A percentile compares a stretch with the other conserved stretches of the same genome.
Evolutionary conservation across 2,113 vertebrate genomes (phyloP).

Genomic region (Triplophysa dalaica): DNA sequence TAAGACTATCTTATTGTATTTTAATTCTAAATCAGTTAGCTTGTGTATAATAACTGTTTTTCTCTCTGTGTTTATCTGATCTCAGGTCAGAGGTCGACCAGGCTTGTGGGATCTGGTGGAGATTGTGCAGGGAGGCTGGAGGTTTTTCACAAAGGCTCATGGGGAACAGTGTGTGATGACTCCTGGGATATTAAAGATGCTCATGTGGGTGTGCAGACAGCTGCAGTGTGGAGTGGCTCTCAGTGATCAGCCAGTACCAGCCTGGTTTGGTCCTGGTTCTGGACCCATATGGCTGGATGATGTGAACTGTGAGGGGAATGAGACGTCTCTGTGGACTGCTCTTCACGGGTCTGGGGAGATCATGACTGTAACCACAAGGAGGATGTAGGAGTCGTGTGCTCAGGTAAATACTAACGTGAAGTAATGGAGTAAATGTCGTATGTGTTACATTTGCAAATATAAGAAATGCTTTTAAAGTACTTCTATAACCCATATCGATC

Average conservation of each 20-base stretch:
- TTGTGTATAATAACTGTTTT: too few relatives aligned
- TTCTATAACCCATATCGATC: background rate
- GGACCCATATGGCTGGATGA: slow-evolving; percentile 50
- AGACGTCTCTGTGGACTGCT: background rate
- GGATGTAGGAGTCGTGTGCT: background rate
- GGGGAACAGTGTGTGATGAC: slow-evolving; percentile 23
- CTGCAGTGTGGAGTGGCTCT: slow-evolving; percentile 10
- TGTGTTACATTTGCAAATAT: too few relatives aligned
- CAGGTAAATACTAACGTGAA: background rate
- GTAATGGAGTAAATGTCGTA: too few relatives aligned
- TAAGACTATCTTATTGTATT: too few relatives aligned
- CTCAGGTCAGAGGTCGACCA: background rate
- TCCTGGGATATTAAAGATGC: slow-evolving; percentile 22
- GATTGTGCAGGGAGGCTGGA: slow-evolving; percentile 7
- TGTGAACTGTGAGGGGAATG: slow-evolving; percentile 26
- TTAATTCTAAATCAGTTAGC: too few relatives aligned
- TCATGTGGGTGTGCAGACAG: slow-evolving; percentile 6
- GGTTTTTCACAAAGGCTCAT: slow-evolving; percentile 4
- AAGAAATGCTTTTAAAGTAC: too few relatives aligned
- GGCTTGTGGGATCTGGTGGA: background rate
- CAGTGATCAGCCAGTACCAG: slow-evolving; percentile 8
- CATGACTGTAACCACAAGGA: background rate
- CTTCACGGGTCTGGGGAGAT: slow-evolving; percentile 35
- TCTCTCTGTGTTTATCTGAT: background rate
- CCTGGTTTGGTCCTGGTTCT: slow-evolving; percentile 30